phyloP scores from a whole-genome alignment of 2,113 vertebrate species.

The Amphilophus citrinellus region DNA sequence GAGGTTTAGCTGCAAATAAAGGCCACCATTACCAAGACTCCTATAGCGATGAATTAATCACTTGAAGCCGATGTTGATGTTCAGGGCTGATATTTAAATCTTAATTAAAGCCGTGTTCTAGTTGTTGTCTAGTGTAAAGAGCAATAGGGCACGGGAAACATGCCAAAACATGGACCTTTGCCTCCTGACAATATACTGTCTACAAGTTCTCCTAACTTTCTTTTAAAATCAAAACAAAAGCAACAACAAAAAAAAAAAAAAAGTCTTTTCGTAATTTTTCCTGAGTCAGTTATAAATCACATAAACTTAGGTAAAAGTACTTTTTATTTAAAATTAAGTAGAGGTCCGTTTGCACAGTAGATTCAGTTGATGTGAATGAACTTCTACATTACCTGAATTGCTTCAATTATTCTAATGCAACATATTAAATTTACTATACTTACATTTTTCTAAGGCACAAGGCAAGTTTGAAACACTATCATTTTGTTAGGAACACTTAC shows the following conservation, averaged over 20 bases:
- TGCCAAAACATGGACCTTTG: not conserved
- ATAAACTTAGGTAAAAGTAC: not conserved
- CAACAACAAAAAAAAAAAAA: not conserved
- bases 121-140: constrained; percentile 1
- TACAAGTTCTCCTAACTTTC: not conserved
- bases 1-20: constrained; percentile 2
- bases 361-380: too few species aligned
- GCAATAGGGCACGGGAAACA: not conserved
- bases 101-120: not conserved
- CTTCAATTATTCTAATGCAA: not conserved
- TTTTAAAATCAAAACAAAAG: not conserved
- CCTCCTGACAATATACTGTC: not conserved
- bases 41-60: not conserved
- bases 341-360: not conserved
- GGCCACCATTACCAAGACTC: not conserved
- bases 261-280: not conserved
- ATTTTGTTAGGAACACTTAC: not conserved
- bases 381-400: too few species aligned
- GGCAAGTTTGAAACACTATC: not conserved
- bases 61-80: not conserved
- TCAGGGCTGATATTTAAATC: constrained; percentile 11
- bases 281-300: not conserved
- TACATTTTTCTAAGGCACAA: not conserved
- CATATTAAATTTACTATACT: not conserved
- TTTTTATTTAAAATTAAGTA: not conserved